A percentile compares a stretch with the other conserved stretches of the same genome.
These are phyloP conservation scores for Lepus townsendii DNA, from an alignment of 2,797 vertebrate species.

Conservation along the genomic window DNA sequence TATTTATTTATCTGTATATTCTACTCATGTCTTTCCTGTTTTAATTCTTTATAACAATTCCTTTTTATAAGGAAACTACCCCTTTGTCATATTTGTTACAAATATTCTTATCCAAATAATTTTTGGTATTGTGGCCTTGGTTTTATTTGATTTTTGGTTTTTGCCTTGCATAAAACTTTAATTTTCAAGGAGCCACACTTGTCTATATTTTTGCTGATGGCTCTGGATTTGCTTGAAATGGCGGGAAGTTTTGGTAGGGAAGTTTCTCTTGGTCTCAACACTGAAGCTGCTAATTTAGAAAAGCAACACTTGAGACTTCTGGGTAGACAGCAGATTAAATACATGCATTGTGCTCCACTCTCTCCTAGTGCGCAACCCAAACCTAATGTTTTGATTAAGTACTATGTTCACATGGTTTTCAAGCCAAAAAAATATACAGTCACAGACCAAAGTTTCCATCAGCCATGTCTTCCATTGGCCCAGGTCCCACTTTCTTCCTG, in stretches of 20 bases:
- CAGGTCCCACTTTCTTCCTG: background rate
- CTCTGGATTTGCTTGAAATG: slow-evolving; percentile 23
- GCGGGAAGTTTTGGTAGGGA: slow-evolving; percentile 5
- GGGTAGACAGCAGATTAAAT: slow-evolving; percentile 30
- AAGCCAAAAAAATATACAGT: slow-evolving; percentile 45
- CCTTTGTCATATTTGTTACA: background rate
- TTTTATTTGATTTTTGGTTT: background rate
- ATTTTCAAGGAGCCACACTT: slow-evolving; percentile 30
- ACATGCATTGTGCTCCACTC: background rate
- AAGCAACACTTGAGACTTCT: slow-evolving; percentile 39
- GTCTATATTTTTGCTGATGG: slow-evolving; percentile 29
- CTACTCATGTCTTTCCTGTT: background rate
- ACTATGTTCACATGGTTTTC: slow-evolving; percentile 21
- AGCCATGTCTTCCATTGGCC: background rate
- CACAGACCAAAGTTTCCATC: background rate
- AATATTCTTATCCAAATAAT: slow-evolving; percentile 36
- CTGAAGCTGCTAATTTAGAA: slow-evolving; percentile 42
- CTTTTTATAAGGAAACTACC: slow-evolving; percentile 14
- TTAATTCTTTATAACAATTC: slow-evolving; percentile 55
- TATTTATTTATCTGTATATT: background rate
- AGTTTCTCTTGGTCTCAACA: background rate
- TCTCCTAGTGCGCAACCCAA: background rate
- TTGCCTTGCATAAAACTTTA: slow-evolving; percentile 38
- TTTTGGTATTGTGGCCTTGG: background rate
- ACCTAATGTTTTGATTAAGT: slow-evolving; percentile 52